Base-by-base conservation (phyloP, 1,140 invertebrate genomes). In the Zaprionus gabonicus region DNA sequence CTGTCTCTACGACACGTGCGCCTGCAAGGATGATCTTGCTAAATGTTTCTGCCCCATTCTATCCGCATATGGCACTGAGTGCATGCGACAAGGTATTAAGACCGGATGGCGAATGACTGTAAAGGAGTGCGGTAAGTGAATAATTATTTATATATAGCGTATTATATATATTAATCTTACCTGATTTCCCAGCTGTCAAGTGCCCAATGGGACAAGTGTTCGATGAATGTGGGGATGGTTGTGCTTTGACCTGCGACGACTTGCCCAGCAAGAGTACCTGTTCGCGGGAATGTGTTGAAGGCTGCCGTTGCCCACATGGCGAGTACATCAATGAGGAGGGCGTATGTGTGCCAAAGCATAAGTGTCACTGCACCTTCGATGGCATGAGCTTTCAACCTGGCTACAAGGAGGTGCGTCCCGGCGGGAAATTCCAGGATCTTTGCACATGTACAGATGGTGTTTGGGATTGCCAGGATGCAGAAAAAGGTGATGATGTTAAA, bases 1-100 rank as follows among this genome's bases (percentile, higher is more conserved):
- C 91, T 98, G 98, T 92, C 83, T 97, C 71, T 97, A 96, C 92
- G 98, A 98, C 90, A 95, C 98, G 93, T 98, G 97, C 86, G 95
- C 96, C 13, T 98, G 97, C 92, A 94, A 95, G 59, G 93, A 93
- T 25, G 95, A 94, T 59, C 86, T 94, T 3, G 92, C 94, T 17
- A 94, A 94, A 25, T 98, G 97, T 86, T 93, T 98, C 55, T 98
- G 97, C 92, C 96, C 97, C 4, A 95, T 96, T 7, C 86, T 98
- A 2, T 95, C 96, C 0, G 95, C 96, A 51, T 98, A 98, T 92
- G 97, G 96, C 12, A 95, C 95, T 56, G 95, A 96, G 70, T 98
- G 98, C 93, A 95, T 96, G 31, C 93, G 94, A 12, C 93, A 95
- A 70, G 96, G 96, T 12, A 93, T 96, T 2, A 93, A 95, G 23